These are phyloP conservation scores for Neogale vison DNA, from an alignment of 2,113 vertebrate genomes.

Conservation along the genomic window DNA sequence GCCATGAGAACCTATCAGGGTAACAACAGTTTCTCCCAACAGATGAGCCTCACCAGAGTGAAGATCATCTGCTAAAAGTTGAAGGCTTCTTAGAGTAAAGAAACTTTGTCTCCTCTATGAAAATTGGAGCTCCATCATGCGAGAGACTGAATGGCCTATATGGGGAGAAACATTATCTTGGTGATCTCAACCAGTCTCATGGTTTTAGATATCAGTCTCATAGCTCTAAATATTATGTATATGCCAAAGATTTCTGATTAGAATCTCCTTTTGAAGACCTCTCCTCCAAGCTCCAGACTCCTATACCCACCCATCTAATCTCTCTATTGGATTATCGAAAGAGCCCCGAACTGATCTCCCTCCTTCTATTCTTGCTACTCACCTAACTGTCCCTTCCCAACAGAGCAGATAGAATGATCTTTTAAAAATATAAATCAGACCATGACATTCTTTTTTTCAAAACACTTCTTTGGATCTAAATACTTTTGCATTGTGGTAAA, in stretches of 20 bases:
- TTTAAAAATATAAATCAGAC: not conserved
- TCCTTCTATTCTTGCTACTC: not conserved
- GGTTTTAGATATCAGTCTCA: not conserved
- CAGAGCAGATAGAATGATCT: not conserved
- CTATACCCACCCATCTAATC: not conserved
- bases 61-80: not conserved
- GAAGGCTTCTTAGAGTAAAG: not conserved
- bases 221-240: not conserved
- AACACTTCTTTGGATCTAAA: not conserved
- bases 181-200: not conserved
- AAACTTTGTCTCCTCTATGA: not conserved
- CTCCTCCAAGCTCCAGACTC: not conserved
- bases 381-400: not conserved
- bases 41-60: not conserved
- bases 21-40: not conserved
- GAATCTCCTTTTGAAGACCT: not conserved
- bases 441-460: not conserved
- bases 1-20: not conserved
- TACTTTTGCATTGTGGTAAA: not conserved
- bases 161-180: not conserved
- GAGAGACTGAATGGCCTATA: not conserved
- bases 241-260: not conserved
- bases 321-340: not conserved
- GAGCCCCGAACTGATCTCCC: not conserved
- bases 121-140: not conserved